Evolutionary conservation across 1,140 invertebrate species (phyloP), one percentile per base, ranked within the genome.

Genomic region (Acyrthosiphon pisum): DNA sequence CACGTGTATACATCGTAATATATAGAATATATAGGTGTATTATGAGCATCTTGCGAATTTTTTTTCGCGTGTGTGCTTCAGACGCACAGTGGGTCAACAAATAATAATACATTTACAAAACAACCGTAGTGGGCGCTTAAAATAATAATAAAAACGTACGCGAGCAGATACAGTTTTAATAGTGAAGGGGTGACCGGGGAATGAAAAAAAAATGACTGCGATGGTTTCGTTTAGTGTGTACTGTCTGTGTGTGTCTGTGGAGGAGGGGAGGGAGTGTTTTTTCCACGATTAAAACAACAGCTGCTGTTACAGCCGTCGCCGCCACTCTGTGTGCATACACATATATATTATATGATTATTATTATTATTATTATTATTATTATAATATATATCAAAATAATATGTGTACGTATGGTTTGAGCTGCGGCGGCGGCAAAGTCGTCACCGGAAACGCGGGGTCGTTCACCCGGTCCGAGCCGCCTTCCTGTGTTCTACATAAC

Each of bases 401-500:
- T 68, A 68, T 56, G n/a, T 50, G 46, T 48, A 48, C 22, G 37
- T 48, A 35, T 20, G 68, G 90, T 91, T 91, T 46, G 90, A 91
- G 90, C 22, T n/a, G n/a, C n/a, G 87, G 35, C 89, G 89, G 50
- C 89, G 60, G 53, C 90, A 91, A 91, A 91, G 90, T 91, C 90
- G 90, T 91, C 90, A 91, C 90, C 90, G 90, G 90, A 91, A 91
- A 91, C 90, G 68, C 46, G 90, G 60, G 90, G 56, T 91, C 90
- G 90, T 91, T 91, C 68, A 91, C 90, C 90, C 90, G 90, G 30
- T 90, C 68, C 68, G 90, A 83, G 90, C 90, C 90, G 90, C 90
- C 90, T 91, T 91, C 90, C 90, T 91, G 90, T 91, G 90, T 91
- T 91, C 90, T 91, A 91, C 68, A 91, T 91, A 91, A 76, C 68